These are phyloP conservation scores for Ammodytes dubius DNA, from an alignment of 2,113 vertebrate species.

Conservation along the genomic window DNA sequence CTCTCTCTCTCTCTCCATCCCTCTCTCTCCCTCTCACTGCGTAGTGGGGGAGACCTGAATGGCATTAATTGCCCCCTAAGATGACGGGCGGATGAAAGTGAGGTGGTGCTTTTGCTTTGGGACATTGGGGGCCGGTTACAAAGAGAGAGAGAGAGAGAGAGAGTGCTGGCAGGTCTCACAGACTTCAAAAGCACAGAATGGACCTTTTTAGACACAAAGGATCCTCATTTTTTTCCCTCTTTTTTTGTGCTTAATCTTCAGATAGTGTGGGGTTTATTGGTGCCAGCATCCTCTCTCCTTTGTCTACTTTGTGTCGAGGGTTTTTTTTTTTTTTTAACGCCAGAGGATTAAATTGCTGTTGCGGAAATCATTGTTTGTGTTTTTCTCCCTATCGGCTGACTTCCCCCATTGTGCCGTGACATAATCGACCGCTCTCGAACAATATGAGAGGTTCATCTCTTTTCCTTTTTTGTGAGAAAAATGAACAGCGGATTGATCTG, in stretches of 20 bases:
- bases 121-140: slow-evolving; percentile 67
- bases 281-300: slow-evolving; percentile 69
- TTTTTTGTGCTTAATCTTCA: slow-evolving; percentile 75
- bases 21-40: neutral
- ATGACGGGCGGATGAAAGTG: slow-evolving; percentile 79
- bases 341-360: slow-evolving; percentile 79
- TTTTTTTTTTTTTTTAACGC: slow-evolving; percentile 60
- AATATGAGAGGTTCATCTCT: slow-evolving; percentile 69
- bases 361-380: slow-evolving; percentile 81
- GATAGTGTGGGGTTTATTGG: slow-evolving; percentile 69
- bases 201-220: slow-evolving; percentile 71
- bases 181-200: slow-evolving; percentile 83
- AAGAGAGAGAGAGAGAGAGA: slow-evolving; percentile 65
- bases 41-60: slow-evolving; percentile 61
- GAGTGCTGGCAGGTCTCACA: slow-evolving; percentile 77
- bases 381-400: slow-evolving; percentile 65
- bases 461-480: slow-evolving; percentile 46
- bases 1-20: neutral
- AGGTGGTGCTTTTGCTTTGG: slow-evolving; percentile 66
- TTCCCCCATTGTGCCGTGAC: slow-evolving; percentile 62
- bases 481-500: slow-evolving; percentile 62
- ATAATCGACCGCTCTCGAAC: slow-evolving; percentile 63
- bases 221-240: slow-evolving; percentile 53
- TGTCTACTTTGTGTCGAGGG: slow-evolving; percentile 75
- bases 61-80: slow-evolving; percentile 80